phyloP scores from a whole-genome alignment of 2,888 invertebrate species.

The Acronicta psi region DNA sequence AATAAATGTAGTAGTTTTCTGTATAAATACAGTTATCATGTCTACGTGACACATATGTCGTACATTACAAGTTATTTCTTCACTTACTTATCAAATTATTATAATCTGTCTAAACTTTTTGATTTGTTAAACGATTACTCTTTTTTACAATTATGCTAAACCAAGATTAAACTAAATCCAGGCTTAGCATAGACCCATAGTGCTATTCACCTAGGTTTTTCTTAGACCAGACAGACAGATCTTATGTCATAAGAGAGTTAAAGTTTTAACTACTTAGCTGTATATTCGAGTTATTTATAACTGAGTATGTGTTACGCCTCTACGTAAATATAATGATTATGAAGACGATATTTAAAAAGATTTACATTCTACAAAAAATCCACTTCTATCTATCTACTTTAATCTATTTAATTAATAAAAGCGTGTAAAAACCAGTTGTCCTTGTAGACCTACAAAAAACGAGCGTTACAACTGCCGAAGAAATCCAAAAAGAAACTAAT shows the following conservation, averaged over 20 bases:
- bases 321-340: background rate
- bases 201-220: no score
- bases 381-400: no score
- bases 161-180: no score
- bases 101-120: background rate
- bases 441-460: background rate
- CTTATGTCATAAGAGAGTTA: no score
- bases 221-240: no score
- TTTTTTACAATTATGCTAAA: no score
- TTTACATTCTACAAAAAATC: background rate
- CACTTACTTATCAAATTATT: slow-evolving; percentile 2
- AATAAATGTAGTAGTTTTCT: background rate
- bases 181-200: no score
- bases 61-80: slow-evolving; percentile 1
- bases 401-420: no score
- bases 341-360: background rate
- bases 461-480: background rate
- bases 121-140: background rate
- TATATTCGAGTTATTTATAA: no score
- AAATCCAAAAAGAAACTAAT: slow-evolving; percentile 20
- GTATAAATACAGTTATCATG: background rate
- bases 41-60: slow-evolving; percentile 2
- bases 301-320: no score
- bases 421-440: no score
- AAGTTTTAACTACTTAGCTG: no score